A percentile compares a stretch with the other conserved stretches of the same genome.
These are phyloP conservation scores for Marronus borbonicus DNA, from an alignment of 2,888 invertebrate species.

Conservation along the genomic window DNA sequence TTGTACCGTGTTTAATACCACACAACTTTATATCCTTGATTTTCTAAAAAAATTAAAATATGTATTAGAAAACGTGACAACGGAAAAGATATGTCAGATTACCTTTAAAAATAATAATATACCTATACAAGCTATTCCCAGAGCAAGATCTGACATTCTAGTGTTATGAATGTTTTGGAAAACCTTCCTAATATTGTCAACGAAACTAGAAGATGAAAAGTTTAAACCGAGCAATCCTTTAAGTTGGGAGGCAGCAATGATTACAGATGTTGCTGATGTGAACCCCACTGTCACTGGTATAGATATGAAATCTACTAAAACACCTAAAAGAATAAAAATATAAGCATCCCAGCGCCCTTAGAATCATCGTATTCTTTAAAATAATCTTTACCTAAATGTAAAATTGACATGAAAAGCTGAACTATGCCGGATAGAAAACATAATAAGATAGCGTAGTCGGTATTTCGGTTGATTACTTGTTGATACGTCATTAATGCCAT, in stretches of 20 bases:
- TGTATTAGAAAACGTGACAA: neutral
- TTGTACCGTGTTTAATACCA: conserved; percentile 64
- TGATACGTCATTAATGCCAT: conserved; percentile 93
- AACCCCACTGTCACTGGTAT: conserved; percentile 92
- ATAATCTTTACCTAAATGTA: conserved; percentile 81
- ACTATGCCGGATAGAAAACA: conserved; percentile 88
- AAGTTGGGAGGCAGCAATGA: conserved; percentile 89
- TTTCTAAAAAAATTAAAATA: conserved; percentile 73
- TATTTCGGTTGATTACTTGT: conserved; percentile 79
- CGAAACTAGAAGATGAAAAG: conserved; percentile 82
- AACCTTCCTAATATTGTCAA: conserved; percentile 83
- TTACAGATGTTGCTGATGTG: conserved; percentile 92
- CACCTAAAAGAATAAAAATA: conserved; percentile 73
- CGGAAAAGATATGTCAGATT: conserved; percentile 60
- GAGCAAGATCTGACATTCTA: conserved; percentile 78
- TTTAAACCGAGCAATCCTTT: conserved; percentile 83
- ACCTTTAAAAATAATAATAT: conserved; percentile 84
- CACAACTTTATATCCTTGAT: conserved; percentile 77
- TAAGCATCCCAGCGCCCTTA: neutral
- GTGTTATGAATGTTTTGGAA: conserved; percentile 79
- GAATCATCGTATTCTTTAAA: neutral
- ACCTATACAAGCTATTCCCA: conserved; percentile 83
- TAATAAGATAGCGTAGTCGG: conserved; percentile 86
- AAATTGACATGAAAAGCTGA: conserved; percentile 85
- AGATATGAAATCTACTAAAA: conserved; percentile 91